phyloP scores from a whole-genome alignment of 2,113 vertebrate genomes.

The Circaetus gallicus region DNA sequence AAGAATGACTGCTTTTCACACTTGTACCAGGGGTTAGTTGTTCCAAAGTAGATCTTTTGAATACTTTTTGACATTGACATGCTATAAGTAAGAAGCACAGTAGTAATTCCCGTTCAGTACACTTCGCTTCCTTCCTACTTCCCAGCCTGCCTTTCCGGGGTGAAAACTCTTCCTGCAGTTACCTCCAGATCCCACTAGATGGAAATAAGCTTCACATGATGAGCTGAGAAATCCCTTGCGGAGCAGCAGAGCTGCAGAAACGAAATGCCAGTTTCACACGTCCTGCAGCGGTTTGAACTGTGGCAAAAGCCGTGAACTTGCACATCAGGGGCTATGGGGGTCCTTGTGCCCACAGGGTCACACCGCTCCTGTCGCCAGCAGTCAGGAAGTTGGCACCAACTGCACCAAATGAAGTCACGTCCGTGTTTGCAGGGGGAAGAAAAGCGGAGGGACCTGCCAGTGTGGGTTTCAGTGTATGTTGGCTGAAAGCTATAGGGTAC shows the following conservation, averaged over 20 bases:
- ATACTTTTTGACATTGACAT: neutral
- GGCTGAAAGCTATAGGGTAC: neutral
- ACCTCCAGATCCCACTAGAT: neutral
- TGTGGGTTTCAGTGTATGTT: fast-evolving
- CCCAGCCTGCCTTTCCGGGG: too few relatives aligned
- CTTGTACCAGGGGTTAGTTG: neutral
- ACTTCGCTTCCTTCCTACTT: neutral
- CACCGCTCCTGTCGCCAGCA: neutral
- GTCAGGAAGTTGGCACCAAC: neutral
- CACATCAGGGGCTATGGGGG: too few relatives aligned
- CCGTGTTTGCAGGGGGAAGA: neutral
- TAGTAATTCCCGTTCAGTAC: neutral
- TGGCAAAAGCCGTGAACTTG: neutral
- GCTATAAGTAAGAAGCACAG: neutral
- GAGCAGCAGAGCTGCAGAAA: neutral
- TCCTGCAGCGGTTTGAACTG: fast-evolving
- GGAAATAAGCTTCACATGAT: neutral
- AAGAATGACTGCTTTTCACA: neutral
- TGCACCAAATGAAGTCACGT: neutral
- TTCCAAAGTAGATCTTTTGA: neutral
- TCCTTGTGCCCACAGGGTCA: neutral
- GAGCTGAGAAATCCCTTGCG: fast-evolving
- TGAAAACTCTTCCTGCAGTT: neutral
- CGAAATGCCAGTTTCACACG: fast-evolving
- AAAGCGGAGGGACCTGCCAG: too few relatives aligned